A percentile compares a stretch with the other conserved stretches of the same genome.
These are phyloP conservation scores for Drosophila atroscutellata DNA, from an alignment of 2,888 invertebrate species.

Conservation along the genomic window DNA sequence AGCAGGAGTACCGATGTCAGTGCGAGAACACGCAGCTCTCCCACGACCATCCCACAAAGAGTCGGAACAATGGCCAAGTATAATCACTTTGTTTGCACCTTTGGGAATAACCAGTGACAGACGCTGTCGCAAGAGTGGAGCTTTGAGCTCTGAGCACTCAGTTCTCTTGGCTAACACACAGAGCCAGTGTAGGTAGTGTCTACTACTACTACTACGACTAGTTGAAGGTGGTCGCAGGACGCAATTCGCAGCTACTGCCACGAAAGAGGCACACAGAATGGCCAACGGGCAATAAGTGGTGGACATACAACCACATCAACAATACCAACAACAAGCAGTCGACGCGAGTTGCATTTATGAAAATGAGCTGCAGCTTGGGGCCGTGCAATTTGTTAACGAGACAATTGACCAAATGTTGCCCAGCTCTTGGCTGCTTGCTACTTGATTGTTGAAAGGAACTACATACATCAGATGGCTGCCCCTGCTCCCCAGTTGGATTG, in stretches of 20 bases:
- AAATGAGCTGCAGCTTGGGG: conserved; percentile 65
- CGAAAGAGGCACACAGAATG: conserved; percentile 21
- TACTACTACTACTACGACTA: neutral
- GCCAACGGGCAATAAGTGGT: conserved; percentile 12
- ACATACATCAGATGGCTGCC: neutral
- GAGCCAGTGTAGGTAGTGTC: neutral
- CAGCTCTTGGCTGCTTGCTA: conserved; percentile 28
- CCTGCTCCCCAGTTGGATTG: neutral
- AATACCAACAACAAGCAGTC: conserved; percentile 14
- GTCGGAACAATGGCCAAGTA: conserved; percentile 78
- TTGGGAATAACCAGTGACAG: conserved; percentile 81
- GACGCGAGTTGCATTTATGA: conserved; percentile 67
- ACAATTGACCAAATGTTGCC: conserved; percentile 74
- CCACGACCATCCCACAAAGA: conserved; percentile 53
- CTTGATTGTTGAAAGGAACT: conserved; percentile 52
- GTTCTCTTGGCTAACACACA: conserved; percentile 8
- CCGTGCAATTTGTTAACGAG: conserved; percentile 73
- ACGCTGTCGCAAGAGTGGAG: conserved; percentile 69
- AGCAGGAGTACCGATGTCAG: conserved; percentile 7
- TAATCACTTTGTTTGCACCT: conserved; percentile 84
- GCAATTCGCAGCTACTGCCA: conserved; percentile 27
- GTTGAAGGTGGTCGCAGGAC: conserved; percentile 21
- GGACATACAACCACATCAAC: conserved; percentile 34
- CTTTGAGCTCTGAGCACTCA: conserved; percentile 40
- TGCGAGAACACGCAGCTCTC: conserved; percentile 39